Percentiles rank a stretch among this genome's conserved stretches.
phyloP scores from a whole-genome alignment of 35 echinoderm and acorn worm genomes.

The Stichopus chloronotus region DNA sequence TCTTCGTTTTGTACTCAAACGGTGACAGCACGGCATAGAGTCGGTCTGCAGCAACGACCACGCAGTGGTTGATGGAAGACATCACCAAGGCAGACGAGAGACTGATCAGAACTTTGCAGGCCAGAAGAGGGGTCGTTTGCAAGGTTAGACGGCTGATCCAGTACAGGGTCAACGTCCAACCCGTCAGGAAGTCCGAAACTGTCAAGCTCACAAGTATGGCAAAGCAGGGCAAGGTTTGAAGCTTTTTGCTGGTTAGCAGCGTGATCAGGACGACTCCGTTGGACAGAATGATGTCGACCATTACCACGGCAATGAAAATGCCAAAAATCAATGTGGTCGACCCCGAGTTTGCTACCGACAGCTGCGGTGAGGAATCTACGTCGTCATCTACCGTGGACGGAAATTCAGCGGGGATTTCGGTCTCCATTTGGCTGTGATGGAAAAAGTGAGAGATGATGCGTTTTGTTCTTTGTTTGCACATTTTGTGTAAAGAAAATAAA shows the following conservation, averaged over 20 bases:
- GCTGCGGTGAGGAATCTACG: too few species aligned
- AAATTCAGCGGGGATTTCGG: too few species aligned
- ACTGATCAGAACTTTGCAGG: neutral
- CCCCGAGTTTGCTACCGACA: too few species aligned
- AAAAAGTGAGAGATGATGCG: too few species aligned
- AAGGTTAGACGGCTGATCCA: neutral
- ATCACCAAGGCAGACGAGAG: neutral
- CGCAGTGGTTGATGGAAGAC: neutral
- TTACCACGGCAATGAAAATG: neutral
- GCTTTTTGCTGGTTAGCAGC: neutral
- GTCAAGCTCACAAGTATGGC: neutral
- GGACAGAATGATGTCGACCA: neutral
- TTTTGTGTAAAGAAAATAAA: too few species aligned
- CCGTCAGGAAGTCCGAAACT: neutral
- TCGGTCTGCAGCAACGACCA: neutral
- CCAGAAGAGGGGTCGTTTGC: neutral
- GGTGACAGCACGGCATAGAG: slow-evolving; percentile 16
- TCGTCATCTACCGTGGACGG: too few species aligned
- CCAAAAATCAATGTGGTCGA: neutral
- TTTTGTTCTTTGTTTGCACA: too few species aligned
- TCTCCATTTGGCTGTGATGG: too few species aligned
- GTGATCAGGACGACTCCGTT: neutral
- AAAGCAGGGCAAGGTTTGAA: slow-evolving; percentile 10
- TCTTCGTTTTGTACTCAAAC: neutral
- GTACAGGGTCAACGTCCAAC: neutral